phyloP scores from a whole-genome alignment of 2,797 vertebrate genomes.

The Cuculus canorus region DNA sequence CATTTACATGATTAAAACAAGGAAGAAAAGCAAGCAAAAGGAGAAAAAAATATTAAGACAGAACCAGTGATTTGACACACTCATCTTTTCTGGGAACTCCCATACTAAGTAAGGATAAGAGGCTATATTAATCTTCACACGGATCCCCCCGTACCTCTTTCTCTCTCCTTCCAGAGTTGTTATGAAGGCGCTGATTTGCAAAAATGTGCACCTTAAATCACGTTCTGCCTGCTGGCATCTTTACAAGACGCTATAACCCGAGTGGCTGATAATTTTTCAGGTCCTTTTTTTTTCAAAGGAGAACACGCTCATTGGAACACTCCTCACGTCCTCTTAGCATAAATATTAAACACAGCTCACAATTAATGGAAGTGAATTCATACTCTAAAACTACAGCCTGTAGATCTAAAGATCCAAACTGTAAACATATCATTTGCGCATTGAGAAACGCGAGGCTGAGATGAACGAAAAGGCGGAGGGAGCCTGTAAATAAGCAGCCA shows the following conservation, averaged over 20 bases:
- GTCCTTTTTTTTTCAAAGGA: background rate
- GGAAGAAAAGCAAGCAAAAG: background rate
- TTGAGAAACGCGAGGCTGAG: background rate
- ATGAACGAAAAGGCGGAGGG: background rate
- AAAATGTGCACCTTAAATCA: slow-evolving; percentile 34
- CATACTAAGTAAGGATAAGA: background rate
- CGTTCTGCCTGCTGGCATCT: slow-evolving; percentile 10
- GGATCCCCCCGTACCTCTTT: background rate
- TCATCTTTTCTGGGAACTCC: background rate
- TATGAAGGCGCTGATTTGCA: slow-evolving; percentile 45
- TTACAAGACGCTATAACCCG: background rate
- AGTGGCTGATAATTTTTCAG: background rate
- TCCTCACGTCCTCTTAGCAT: background rate
- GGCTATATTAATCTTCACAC: background rate
- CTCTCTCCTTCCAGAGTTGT: background rate
- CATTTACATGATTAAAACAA: background rate
- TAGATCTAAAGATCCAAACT: background rate
- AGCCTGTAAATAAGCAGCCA: background rate
- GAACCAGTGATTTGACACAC: background rate
- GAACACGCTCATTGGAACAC: background rate
- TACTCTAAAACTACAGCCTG: background rate
- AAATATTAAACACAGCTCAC: background rate
- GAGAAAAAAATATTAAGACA: background rate
- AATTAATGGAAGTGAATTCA: slow-evolving; percentile 10
- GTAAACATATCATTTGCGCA: background rate